Evolutionary conservation across 2,888 invertebrate species (phyloP), one percentile per base, ranked within the genome.

Genomic region (Odontothrips loti): DNA sequence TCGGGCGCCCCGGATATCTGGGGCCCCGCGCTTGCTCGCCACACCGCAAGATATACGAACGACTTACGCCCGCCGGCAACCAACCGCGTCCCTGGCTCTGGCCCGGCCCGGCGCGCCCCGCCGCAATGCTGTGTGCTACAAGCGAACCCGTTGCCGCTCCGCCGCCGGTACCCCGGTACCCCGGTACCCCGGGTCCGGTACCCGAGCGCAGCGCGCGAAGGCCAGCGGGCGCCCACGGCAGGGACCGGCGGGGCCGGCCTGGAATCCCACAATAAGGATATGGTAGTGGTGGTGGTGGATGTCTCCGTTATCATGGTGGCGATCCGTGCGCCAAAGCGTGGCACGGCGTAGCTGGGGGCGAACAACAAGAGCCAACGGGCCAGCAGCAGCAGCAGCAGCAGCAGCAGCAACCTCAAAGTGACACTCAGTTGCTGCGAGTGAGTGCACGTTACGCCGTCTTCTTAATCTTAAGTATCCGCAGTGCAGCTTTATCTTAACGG

Each of bases 401-500:
- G 34, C 34, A n/a, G 58, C 58, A 17, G 51, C 51, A 58, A 58
- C 58, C 34, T 43, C 34, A 58, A n/a, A 58, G 58, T 58, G 58
- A 58, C 58, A 58, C 58, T 58, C 58, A 17, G 34, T 6, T 43
- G 34, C 3, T 43, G 34, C 34, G 6, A 43, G 34, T 43, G 34
- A 43, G 34, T 43, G 34, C 34, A 6, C 34, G 34, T 43, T 43
- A 43, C 58, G 20, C 15, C 17, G 58, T 51, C 58, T 15, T 58
- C 58, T 58, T 58, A 58, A 58, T 58, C 58, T 17, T 58, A 17
- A 58, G 58, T 58, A 58, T 43, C 34, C 34, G 34, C 34, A 6
- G 34, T 43, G 58, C 58, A n/a, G 58, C n/a, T 58, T 58, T 58
- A 58, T 58, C 58, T 58, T 58, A 58, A 58, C 58, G 58, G 34